Conservation (phyloP, 2,888 invertebrate genomes). For the Bombylius discolor region DNA sequence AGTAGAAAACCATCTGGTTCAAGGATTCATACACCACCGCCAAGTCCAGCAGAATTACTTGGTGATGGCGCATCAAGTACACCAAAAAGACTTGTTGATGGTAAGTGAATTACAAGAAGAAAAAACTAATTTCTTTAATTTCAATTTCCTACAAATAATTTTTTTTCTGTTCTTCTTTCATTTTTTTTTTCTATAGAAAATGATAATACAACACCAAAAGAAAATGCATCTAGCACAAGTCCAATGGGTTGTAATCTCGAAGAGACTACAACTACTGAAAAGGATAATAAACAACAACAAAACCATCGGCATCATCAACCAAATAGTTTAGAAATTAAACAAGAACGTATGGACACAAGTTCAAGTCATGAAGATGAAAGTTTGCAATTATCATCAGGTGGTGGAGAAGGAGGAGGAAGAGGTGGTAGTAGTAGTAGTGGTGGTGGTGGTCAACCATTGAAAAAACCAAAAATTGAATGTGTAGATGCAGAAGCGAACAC, state of each 20-base stretch:
- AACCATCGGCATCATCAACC: conserved; percentile 35
- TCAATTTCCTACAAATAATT: neutral
- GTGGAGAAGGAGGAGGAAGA: neutral
- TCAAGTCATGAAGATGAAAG: conserved; percentile 46
- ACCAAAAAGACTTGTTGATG: conserved; percentile 53
- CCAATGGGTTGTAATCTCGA: conserved; percentile 39
- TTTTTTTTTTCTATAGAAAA: conserved; percentile 29
- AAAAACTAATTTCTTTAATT: no score
- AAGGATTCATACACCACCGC: conserved; percentile 61
- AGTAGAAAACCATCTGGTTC: conserved; percentile 36
- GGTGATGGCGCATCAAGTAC: conserved; percentile 75
- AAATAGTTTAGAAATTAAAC: conserved; percentile 41
- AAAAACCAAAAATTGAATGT: conserved; percentile 66
- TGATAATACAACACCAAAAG: conserved; percentile 47
- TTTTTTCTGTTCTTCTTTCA: neutral
- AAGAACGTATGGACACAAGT: conserved; percentile 53
- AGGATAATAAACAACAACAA: neutral
- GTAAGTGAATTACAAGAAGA: conserved; percentile 27
- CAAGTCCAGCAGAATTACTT: conserved; percentile 58
- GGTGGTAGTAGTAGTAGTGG: conserved; percentile 6
- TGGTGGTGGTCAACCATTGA: conserved; percentile 39
- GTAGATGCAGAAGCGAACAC: conserved; percentile 85
- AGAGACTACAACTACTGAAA: conserved; percentile 19
- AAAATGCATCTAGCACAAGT: conserved; percentile 30
- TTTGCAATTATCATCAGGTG: conserved; percentile 1